Evolutionary conservation across 1,140 invertebrate genomes (phyloP).

Genomic region (Bombus cullumanus): DNA sequence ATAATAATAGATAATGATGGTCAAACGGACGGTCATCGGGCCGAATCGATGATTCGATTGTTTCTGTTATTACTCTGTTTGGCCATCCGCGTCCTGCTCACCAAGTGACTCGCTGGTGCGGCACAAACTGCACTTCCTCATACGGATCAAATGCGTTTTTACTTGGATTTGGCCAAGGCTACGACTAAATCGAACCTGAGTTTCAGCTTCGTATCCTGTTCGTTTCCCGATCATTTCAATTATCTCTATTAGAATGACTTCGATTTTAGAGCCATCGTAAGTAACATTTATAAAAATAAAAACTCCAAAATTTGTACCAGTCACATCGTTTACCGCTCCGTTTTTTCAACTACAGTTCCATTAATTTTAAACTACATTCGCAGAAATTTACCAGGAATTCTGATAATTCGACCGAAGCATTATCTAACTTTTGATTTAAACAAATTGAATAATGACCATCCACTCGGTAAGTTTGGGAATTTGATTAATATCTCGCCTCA

Average conservation of each 20-base stretch:
- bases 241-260: too few relatives aligned
- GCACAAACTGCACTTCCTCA: constrained; percentile 39
- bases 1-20: constrained; percentile 75
- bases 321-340: too few relatives aligned
- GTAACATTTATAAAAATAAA: too few relatives aligned
- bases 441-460: not conserved
- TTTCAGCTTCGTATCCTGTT: too few relatives aligned
- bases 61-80: constrained; percentile 60
- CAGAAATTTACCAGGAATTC: not conserved
- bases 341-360: not conserved
- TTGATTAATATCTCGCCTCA: not conserved
- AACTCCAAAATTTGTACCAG: too few relatives aligned
- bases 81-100: constrained; percentile 19
- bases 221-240: not conserved
- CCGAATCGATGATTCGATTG: constrained; percentile 71
- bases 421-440: not conserved
- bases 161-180: not conserved
- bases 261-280: not conserved
- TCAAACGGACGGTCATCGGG: constrained; percentile 70
- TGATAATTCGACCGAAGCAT: not conserved
- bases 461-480: not conserved
- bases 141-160: constrained; percentile 23
- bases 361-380: not conserved
- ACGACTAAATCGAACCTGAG: fast-evolving
- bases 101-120: constrained; percentile 50